Evolutionary conservation across 2,797 vertebrate genomes (phyloP), one percentile per base, ranked within the genome.

Genomic region (Poecilia gillii): DNA sequence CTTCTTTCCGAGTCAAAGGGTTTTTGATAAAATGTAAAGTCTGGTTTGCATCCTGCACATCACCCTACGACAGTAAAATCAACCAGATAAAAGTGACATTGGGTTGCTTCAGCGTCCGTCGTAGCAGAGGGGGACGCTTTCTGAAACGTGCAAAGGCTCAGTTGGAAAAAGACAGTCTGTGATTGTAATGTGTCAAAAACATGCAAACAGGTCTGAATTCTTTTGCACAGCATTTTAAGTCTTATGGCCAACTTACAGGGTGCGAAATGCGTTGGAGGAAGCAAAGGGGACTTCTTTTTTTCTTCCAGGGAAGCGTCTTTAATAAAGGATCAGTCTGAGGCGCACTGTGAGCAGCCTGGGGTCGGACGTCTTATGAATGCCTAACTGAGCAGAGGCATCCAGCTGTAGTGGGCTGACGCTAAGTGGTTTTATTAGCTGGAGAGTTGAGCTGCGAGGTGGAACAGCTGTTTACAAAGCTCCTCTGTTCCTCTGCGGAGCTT

Each of bases 401-500:
- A 3, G 43, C 78, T 46, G 28, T 13, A 51, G 70, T 59, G 81
- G 74, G 20, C 49, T 51, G 51, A 23, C 7, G 77, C 72, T 72
- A 55, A 25, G 75, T 3, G 71, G 78, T 76, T 41, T 70, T 75
- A 66, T 84, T 73, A 72, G 66, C 72, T 57, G 81, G 11, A 75
- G 77, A 45, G 31, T 72, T 80, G 20, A 76, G 64, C 51, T 33
- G 43, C 12, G 72, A 84, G 79, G 80, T 84, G 73, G 78, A 72
- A 87, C 78, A 78, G 77, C 82, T 39, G 73, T 76, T 87, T 81
- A 87, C 79, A 90, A 88, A 88, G 83, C 73, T 1, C 46, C 83
- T 82, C 81, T 71, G 85, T 79, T 85, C 73, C 59, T 57, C 31
- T 64, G 31, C 2, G 59, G 31, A 36, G 59, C 59, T 14, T 64